Evolutionary conservation across 2,888 invertebrate genomes (phyloP).

Genomic region (Drosophila anomalipes): DNA sequence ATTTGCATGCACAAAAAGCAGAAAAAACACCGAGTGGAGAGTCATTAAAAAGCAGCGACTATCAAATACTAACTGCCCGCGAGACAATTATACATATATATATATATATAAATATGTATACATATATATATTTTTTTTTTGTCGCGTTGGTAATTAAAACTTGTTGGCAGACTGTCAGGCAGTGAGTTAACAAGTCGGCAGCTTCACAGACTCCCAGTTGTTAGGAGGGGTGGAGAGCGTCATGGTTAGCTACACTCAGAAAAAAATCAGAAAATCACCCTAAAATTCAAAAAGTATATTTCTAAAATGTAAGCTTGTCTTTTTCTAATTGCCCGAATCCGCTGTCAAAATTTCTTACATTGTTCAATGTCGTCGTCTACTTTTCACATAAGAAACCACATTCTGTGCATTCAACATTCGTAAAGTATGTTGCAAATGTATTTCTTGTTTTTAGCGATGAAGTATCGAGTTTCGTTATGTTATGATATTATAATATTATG

Average conservation of each 20-base stretch:
- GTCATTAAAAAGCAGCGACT: slow-evolving; percentile 74
- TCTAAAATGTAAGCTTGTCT: neutral
- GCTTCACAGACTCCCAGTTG: slow-evolving; percentile 56
- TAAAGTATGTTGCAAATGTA: too few relatives aligned
- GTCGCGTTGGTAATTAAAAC: slow-evolving; percentile 72
- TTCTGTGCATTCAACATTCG: too few relatives aligned
- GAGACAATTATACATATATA: slow-evolving; percentile 39
- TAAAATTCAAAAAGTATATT: neutral
- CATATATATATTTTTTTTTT: slow-evolving; percentile 13
- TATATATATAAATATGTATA: neutral
- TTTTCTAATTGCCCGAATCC: neutral
- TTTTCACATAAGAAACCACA: neutral
- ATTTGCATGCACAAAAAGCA: slow-evolving; percentile 43
- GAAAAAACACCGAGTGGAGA: slow-evolving; percentile 26
- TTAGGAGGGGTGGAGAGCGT: neutral
- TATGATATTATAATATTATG: too few relatives aligned
- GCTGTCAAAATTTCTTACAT: neutral
- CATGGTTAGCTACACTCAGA: neutral
- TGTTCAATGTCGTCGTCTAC: neutral
- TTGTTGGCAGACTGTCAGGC: slow-evolving; percentile 81
- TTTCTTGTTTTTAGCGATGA: too few relatives aligned
- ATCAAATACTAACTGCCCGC: slow-evolving; percentile 69
- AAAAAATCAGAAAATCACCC: neutral
- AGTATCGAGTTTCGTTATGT: too few relatives aligned
- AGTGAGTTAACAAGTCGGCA: slow-evolving; percentile 80